Evolutionary conservation across 2,888 invertebrate species (phyloP).

Genomic region (Parthenolecanium corni): DNA sequence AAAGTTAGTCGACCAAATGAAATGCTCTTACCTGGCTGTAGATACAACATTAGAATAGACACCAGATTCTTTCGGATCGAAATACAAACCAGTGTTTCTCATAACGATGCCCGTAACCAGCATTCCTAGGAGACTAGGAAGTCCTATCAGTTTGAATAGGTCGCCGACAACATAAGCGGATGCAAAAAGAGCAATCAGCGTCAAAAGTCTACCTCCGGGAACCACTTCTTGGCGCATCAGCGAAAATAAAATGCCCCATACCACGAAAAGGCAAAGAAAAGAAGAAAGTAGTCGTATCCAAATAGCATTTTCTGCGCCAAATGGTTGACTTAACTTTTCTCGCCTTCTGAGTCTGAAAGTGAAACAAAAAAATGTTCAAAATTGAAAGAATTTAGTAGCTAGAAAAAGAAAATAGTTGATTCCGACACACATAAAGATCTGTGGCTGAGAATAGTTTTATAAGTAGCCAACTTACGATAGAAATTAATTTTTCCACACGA

Average conservation of each 20-base stretch:
- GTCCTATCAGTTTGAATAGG: conserved; percentile 9
- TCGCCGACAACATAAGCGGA: conserved; percentile 8
- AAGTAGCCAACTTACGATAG: no score
- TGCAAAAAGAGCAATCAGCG: not conserved
- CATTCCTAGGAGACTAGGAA: conserved; percentile 53
- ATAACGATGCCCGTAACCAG: conserved; percentile 47
- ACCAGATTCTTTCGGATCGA: conserved; percentile 32
- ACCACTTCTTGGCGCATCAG: conserved; percentile 9
- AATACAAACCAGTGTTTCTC: conserved; percentile 42
- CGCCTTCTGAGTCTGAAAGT: not conserved
- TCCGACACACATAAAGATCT: no score
- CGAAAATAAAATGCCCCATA: conserved; percentile 13
- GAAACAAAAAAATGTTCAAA: not conserved
- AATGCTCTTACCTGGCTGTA: not conserved
- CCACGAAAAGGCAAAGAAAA: conserved; percentile 3
- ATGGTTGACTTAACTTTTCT: conserved; percentile 4
- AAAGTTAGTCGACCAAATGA: not conserved
- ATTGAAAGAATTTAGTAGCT: no score
- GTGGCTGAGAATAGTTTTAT: no score
- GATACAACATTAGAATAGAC: conserved; percentile 3
- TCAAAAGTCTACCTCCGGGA: conserved; percentile 15
- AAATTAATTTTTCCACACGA: no score
- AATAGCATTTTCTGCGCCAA: not conserved
- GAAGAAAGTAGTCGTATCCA: not conserved
- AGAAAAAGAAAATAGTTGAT: no score